phyloP scores from a whole-genome alignment of 2,797 vertebrate species.

The Peromyscus nudipes region DNA sequence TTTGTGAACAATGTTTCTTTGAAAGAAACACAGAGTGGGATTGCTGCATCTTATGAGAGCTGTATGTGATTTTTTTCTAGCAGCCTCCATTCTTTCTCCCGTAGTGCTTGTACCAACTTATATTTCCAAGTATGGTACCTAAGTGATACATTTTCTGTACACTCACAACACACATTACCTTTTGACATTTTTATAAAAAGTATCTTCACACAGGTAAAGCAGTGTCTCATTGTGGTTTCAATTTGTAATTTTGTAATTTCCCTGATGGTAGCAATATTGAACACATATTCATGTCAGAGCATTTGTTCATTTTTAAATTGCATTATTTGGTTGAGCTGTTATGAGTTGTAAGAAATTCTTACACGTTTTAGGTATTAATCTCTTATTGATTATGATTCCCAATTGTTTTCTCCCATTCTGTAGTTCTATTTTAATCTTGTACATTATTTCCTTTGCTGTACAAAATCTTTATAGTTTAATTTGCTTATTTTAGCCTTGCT shows the following conservation, averaged over 20 bases:
- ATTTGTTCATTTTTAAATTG: neutral
- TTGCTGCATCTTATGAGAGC: neutral
- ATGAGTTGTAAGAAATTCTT: neutral
- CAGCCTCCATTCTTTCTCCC: neutral
- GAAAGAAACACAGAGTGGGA: neutral
- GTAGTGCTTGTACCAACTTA: neutral
- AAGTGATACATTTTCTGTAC: neutral
- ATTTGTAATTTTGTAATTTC: neutral
- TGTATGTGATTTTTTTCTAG: neutral
- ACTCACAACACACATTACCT: neutral
- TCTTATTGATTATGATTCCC: slow-evolving; percentile 16
- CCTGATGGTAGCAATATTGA: neutral
- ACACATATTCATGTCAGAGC: neutral
- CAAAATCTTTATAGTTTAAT: neutral
- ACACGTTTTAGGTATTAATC: neutral
- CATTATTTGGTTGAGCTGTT: neutral
- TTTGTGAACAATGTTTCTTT: neutral
- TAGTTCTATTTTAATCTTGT: neutral
- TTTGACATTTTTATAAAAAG: neutral
- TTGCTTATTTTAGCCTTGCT: neutral
- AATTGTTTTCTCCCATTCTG: neutral
- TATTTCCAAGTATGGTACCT: neutral
- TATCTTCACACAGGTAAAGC: neutral
- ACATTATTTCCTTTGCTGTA: neutral
- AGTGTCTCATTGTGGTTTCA: neutral